These are phyloP conservation scores for Anhinga anhinga DNA, from an alignment of 2,113 vertebrate genomes.

Conservation along the genomic window DNA sequence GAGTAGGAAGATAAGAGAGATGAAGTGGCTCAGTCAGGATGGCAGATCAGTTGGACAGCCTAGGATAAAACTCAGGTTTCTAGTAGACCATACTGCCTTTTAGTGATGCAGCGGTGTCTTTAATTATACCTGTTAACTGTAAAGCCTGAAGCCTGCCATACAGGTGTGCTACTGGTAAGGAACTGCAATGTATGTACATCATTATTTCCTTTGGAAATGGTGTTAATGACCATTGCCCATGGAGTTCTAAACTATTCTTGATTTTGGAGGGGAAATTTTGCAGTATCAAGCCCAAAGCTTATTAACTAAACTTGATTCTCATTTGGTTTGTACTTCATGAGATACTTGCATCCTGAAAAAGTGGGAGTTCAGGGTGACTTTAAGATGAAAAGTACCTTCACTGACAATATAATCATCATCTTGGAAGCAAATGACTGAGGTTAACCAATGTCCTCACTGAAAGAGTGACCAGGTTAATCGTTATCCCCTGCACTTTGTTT, in stretches of 20 bases:
- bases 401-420: neutral
- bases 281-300: neutral
- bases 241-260: neutral
- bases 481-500: neutral
- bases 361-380: neutral
- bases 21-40: neutral
- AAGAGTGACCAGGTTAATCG: neutral
- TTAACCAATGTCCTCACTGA: neutral
- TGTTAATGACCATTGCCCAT: neutral
- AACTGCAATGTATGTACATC: neutral
- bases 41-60: neutral
- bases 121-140: neutral
- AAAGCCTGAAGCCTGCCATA: neutral
- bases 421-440: neutral
- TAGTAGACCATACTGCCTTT: neutral
- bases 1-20: neutral
- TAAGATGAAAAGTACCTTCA: neutral
- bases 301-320: neutral
- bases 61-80: neutral
- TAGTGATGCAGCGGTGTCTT: neutral
- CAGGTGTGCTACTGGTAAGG: neutral
- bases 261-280: neutral
- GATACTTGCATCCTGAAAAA: neutral
- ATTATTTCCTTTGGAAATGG: neutral
- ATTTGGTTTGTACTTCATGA: neutral